A percentile compares a stretch with the other conserved stretches of the same genome.
Conservation (phyloP, 2,113 vertebrate genomes). For the Murina feae region DNA sequence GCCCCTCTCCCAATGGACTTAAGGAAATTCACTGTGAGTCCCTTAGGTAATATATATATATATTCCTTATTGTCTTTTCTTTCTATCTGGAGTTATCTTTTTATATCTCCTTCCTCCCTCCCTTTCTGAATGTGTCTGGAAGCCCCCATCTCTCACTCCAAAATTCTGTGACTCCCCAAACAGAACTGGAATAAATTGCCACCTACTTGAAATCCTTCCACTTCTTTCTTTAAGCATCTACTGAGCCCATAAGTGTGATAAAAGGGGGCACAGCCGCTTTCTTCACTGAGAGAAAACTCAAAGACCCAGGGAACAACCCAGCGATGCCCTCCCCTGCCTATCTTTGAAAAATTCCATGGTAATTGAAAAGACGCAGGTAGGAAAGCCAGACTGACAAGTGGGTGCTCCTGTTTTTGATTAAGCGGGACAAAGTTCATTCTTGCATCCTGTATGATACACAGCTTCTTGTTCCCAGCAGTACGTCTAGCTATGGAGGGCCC, state of each 20-base stretch:
- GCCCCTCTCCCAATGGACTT: background rate
- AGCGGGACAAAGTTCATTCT: background rate
- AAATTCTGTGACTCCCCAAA: background rate
- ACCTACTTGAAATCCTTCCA: background rate
- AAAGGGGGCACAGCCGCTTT: background rate
- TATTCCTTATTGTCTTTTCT: background rate
- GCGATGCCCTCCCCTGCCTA: background rate
- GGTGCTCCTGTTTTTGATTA: background rate
- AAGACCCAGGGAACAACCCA: background rate
- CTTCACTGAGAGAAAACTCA: background rate
- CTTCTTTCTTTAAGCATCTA: background rate
- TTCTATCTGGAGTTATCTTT: background rate
- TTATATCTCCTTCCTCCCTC: background rate
- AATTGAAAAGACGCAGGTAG: background rate
- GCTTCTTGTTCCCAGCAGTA: background rate
- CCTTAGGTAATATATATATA: background rate
- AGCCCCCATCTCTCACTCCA: background rate
- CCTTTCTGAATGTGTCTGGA: background rate
- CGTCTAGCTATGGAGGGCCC: background rate
- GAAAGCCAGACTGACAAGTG: background rate
- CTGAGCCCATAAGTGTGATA: background rate
- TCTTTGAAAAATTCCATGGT: background rate
- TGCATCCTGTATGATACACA: too few species aligned
- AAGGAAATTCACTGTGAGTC: background rate
- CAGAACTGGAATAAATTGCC: background rate